Evolutionary conservation across 2,113 vertebrate species (phyloP).

Genomic region (Aphelocoma coerulescens): DNA sequence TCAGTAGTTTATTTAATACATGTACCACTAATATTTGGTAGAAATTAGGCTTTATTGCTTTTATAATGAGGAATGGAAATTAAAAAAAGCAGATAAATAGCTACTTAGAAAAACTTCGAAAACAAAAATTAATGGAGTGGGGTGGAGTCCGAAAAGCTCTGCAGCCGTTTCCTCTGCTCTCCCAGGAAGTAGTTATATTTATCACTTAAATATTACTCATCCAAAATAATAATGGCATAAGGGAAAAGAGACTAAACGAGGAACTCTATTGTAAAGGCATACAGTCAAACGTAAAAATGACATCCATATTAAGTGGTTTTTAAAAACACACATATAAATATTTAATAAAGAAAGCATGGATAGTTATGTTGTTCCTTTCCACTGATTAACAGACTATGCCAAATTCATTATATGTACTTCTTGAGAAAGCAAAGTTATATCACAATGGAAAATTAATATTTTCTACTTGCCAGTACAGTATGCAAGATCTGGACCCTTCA

Average conservation of each 20-base stretch:
- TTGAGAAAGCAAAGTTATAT: slow-evolving; percentile 33
- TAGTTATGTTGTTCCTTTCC: not conserved
- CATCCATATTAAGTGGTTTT: not conserved
- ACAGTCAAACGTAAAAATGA: slow-evolving; percentile 27
- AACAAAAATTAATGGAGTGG: slow-evolving; percentile 13
- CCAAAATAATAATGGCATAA: not conserved
- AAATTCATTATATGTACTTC: not conserved
- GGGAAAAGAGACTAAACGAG: not conserved
- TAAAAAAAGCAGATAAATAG: not conserved
- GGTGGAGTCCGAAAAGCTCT: slow-evolving; percentile 4
- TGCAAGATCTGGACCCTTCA: slow-evolving; percentile 5
- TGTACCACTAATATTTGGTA: slow-evolving; percentile 53
- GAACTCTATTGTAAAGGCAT: not conserved
- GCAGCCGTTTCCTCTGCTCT: slow-evolving; percentile 37
- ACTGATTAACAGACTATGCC: not conserved
- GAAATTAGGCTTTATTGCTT: slow-evolving; percentile 75
- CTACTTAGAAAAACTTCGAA: slow-evolving; percentile 9
- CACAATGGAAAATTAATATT: not conserved
- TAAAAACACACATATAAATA: not conserved
- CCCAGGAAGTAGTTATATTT: slow-evolving; percentile 43
- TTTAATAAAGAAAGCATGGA: slow-evolving; percentile 21
- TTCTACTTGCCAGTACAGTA: not conserved
- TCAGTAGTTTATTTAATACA: slow-evolving; percentile 39
- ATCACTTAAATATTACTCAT: not conserved
- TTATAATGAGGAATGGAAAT: slow-evolving; percentile 58